Base-by-base conservation (phyloP, 2,113 vertebrate species). In the Cephalophus harveyi region DNA sequence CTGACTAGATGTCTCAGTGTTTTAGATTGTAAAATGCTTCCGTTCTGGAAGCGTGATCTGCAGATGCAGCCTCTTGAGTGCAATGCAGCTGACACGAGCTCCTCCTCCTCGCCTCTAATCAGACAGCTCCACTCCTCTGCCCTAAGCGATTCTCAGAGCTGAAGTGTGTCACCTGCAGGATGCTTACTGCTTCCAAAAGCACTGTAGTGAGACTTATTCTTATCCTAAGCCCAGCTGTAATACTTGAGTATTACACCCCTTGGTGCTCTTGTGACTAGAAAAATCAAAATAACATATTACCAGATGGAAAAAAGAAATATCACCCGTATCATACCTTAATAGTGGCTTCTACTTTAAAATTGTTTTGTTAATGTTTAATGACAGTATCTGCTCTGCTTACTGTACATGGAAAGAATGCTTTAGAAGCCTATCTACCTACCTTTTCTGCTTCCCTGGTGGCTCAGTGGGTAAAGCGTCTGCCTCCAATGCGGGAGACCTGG, bases 151-250 rank as follows among this genome's bases (percentile, higher is more conserved):
- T 87, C 89, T 87, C 76, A 55, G 21, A 59, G 88, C 90, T 95
- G 40, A 93, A 91, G 95, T 88, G 43, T 62, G 86, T 85, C 93
- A 43, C 94, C 97, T 91, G 96, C 91, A 54, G 87, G 94, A 95
- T 19, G 19, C 40, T 62, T n/a, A 10, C 59, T 43, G 30, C 84
- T 92, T 83, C 87, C 87, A 48, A 14, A 11, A 76, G 90, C 43
- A 14, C 74, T 36, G 9, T n/a, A 55, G 60, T 48, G 85, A 82
- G 83, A 59, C 36, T 74, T 90, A 85, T 87, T 92, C 95, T 94
- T 79, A 60, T 83, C 48, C 27, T 54, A 36, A 46, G 3, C 46
- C 30, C 16, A 89, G 89, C 52, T n/a, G 15, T 23, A 74, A 57
- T 36, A 60, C 60, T 89, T 36, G 57, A 87, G 21, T 40, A 30